Evolutionary conservation across 2,113 vertebrate genomes (phyloP), one percentile per base, ranked within the genome.

Genomic region (Pangasianodon gigas): DNA sequence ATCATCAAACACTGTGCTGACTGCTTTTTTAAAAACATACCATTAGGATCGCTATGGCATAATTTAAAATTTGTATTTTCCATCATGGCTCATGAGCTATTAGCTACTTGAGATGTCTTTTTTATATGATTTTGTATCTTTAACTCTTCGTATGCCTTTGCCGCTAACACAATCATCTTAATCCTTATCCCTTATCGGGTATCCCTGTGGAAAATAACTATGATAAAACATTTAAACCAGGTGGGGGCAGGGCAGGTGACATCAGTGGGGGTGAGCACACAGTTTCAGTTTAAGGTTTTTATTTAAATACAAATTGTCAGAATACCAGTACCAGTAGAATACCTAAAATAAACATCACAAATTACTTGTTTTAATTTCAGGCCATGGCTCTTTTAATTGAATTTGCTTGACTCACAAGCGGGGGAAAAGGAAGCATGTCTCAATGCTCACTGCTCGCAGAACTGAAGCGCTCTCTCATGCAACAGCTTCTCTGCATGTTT

Each of bases 1-100:
- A 60, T 58, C 56, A 16, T 41, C 81, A 84, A 84, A 46, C 82
- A 51, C 56, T 84, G 52, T 56, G 21, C 82, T 84, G 56, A 83
- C 56, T 44, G 82, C 56, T 16, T 84, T 62, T 84, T 13, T 41
- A 62, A 60, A 84, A 81, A 81, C 32, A 82, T 62, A 44, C 32
- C 37, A 84, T 62, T 84, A 62, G 21, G 26, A 62, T 62, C 24
- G 21, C 82, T 44, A 62, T 84, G 56, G 82, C 82, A 29, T 84
- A 16, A 62, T 84, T 60, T 16, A 62, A 84, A 46, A 62, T 84
- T 29, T 62, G 21, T 60, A 41, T 84, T 62, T 84, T 29, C 21
- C 56, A 46, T 84, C 81, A 21, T 83, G 6, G 19, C 81, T 37
- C 52, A 56, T 83, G n/a, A 37, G 52, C 52, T 44, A 46, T 58